A percentile compares a stretch with the other conserved stretches of the same genome.
Conservation (phyloP, 2,797 vertebrate genomes). For the Glossophaga mutica region DNA sequence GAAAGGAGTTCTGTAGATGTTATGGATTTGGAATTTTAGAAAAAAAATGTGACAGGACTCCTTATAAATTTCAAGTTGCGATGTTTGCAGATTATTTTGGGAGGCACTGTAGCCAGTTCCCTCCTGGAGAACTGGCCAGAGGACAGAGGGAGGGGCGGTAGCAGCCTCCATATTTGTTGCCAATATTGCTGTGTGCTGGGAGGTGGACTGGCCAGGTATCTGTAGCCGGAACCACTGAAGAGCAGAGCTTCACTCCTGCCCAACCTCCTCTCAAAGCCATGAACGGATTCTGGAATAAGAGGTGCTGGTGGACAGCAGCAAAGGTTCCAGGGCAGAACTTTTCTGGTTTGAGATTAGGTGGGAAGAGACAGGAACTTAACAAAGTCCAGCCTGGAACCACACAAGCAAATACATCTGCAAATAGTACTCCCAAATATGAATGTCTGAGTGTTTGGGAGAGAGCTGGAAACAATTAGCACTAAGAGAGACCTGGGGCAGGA, state of each 20-base stretch:
- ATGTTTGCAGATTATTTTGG: slow-evolving; percentile 16
- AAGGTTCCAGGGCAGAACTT: slow-evolving; percentile 33
- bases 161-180: background rate
- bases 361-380: slow-evolving; percentile 56
- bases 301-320: slow-evolving; percentile 30
- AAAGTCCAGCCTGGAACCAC: background rate
- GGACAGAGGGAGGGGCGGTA: background rate
- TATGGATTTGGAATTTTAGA: slow-evolving; percentile 52
- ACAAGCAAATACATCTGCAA: slow-evolving; percentile 57
- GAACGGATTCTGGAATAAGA: slow-evolving; percentile 7
- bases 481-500: slow-evolving; percentile 18
- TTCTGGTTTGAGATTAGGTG: slow-evolving; percentile 42
- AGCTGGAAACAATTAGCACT: slow-evolving; percentile 59
- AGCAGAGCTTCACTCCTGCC: background rate
- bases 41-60: background rate
- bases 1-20: slow-evolving; percentile 39
- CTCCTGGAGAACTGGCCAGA: background rate
- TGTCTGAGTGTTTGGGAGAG: slow-evolving; percentile 30
- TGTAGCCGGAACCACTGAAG: background rate
- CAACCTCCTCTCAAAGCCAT: background rate
- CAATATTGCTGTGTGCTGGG: background rate
- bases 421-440: slow-evolving; percentile 47
- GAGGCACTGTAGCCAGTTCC: background rate
- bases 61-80: slow-evolving; percentile 37
- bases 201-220: background rate